Conservation (phyloP, 1,140 invertebrate species). For the Drosophila truncata region DNA sequence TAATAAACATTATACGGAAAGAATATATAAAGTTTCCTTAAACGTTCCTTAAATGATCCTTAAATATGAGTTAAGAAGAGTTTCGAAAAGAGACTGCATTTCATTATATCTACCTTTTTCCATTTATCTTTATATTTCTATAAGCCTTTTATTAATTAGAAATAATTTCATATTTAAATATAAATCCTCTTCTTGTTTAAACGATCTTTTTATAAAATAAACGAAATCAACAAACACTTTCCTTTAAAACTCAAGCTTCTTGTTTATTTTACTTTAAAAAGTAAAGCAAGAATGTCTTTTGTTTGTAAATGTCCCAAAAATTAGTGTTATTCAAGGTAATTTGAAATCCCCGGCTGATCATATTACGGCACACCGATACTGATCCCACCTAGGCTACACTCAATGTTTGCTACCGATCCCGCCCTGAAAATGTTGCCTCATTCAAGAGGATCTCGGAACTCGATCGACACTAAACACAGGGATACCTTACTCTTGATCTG, state of each 20-base stretch:
- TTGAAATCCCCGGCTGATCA: constrained; percentile 31
- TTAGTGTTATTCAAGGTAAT: constrained; percentile 31
- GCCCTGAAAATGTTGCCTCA: constrained; percentile 4
- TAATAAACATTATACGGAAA: no score
- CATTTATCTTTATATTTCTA: no score
- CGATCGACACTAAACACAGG: constrained; percentile 8
- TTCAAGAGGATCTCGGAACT: constrained; percentile 15
- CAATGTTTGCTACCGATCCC: constrained; percentile 22
- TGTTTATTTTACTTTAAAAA: background rate
- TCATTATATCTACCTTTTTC: no score
- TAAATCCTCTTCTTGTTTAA: no score
- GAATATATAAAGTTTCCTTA: no score
- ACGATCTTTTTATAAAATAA: no score
- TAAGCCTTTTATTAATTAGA: no score
- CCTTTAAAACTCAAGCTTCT: background rate
- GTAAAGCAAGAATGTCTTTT: background rate
- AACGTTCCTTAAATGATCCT: no score
- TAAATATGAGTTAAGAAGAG: no score
- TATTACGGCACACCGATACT: constrained; percentile 23
- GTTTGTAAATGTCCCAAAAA: constrained; percentile 20
- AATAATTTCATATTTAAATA: no score
- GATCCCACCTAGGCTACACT: constrained; percentile 1
- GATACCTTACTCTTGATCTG: background rate
- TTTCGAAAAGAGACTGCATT: no score
- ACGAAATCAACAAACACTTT: no score